phyloP scores from a whole-genome alignment of 1,140 invertebrate species.

The Harlomillsia oculata region DNA sequence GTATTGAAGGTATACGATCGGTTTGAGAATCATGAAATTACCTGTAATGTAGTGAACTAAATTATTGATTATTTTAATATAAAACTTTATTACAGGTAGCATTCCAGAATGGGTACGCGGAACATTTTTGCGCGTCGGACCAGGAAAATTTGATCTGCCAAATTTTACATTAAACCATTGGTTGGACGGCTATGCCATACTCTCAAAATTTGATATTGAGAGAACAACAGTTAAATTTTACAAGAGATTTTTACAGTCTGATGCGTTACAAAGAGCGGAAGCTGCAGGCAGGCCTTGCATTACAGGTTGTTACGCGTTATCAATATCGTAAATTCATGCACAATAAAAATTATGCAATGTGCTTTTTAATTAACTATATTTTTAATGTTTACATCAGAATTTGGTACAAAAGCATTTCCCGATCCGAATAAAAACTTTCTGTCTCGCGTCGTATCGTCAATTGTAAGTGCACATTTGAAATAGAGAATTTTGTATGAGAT shows the following conservation, averaged over 20 bases:
- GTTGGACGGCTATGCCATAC: constrained; percentile 38
- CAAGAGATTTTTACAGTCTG: constrained; percentile 40
- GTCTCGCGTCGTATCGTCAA: constrained; percentile 37
- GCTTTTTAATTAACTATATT: not conserved
- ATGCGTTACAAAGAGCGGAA: constrained; percentile 41
- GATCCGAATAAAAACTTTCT: constrained; percentile 43
- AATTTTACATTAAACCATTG: constrained; percentile 24
- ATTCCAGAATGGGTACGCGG: constrained; percentile 17
- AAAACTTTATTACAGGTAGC: constrained; percentile 1
- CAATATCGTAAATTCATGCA: not conserved
- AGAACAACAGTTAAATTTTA: constrained; percentile 36
- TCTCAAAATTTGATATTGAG: constrained; percentile 40
- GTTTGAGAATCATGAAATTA: not conserved
- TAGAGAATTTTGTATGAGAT: not conserved
- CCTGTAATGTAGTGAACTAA: too few species aligned
- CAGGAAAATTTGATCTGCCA: constrained; percentile 23
- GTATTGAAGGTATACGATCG: constrained; percentile 18
- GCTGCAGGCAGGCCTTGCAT: constrained; percentile 38
- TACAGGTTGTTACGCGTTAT: constrained; percentile 42
- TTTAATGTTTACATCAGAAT: constrained; percentile 29
- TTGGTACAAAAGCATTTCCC: constrained; percentile 42
- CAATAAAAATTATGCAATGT: not conserved
- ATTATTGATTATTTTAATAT: not conserved
- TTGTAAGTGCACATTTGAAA: constrained; percentile 33
- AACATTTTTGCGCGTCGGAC: not conserved